Conservation (phyloP, 1,140 invertebrate genomes). For the Subanguina moxae region DNA sequence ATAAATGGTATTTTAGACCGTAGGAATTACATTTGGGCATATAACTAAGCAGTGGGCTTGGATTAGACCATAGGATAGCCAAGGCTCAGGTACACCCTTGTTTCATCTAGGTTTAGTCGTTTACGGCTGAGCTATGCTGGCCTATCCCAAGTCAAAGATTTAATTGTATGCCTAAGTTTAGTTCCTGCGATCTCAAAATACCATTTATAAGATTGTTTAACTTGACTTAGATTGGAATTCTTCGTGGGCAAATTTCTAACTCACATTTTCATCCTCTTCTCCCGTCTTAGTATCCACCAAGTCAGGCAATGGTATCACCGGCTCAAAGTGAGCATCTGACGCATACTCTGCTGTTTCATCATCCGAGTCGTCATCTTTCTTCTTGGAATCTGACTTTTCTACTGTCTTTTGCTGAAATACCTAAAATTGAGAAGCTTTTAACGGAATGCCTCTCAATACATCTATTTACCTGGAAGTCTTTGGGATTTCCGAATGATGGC, state of each 20-base stretch:
- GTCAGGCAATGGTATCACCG: conserved; percentile 62
- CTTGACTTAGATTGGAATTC: not conserved
- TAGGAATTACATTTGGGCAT: no score
- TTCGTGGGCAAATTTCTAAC: not conserved
- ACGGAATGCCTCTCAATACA: not conserved
- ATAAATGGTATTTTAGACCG: no score
- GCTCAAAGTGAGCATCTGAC: conserved; percentile 59
- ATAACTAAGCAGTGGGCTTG: no score
- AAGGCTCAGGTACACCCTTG: no score
- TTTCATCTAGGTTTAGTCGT: no score
- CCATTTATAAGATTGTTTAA: no score
- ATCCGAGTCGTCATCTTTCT: conserved; percentile 21
- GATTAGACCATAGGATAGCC: no score
- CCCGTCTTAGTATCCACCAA: conserved; percentile 55
- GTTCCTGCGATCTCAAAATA: no score
- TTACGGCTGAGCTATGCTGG: no score
- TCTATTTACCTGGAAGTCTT: conserved; percentile 19
- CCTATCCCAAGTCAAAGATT: no score
- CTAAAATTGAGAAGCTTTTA: not conserved
- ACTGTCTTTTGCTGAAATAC: not conserved
- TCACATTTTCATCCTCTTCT: conserved; percentile 49
- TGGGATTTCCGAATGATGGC: conserved; percentile 1
- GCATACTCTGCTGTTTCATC: conserved; percentile 27
- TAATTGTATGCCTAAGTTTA: no score
- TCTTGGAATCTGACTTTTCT: conserved; percentile 1